A percentile compares a stretch with the other conserved stretches of the same genome.
phyloP scores from a whole-genome alignment of 2,888 invertebrate genomes.

The Nemurella pictetii region DNA sequence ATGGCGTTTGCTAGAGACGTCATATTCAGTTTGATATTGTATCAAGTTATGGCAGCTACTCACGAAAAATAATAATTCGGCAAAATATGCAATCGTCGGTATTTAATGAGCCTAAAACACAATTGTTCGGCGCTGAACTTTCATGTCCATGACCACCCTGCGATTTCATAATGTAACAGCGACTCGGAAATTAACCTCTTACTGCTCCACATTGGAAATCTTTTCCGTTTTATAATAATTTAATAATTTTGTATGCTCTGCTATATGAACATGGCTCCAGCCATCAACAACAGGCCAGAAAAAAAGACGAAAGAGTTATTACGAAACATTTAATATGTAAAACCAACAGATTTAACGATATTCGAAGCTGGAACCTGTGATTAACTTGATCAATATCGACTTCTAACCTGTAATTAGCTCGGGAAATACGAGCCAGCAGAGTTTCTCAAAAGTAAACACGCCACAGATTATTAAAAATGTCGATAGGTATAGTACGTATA shows the following conservation, averaged over 20 bases:
- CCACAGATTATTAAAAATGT: neutral
- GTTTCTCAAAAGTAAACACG: neutral
- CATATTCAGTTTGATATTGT: neutral
- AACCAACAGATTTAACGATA: constrained; percentile 18
- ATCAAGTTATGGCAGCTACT: neutral
- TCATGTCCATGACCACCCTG: neutral
- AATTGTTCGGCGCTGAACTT: neutral
- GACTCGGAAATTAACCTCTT: neutral
- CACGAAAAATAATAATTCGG: constrained; percentile 1
- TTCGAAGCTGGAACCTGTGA: neutral
- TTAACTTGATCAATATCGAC: constrained; percentile 8
- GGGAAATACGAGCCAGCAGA: too few species aligned
- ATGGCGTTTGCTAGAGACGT: neutral
- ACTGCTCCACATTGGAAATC: neutral
- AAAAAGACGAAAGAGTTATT: neutral
- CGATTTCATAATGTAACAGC: neutral
- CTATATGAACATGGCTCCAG: too few species aligned
- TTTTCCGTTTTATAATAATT: neutral
- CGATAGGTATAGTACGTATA: too few species aligned
- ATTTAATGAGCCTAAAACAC: neutral
- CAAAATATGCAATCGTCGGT: neutral
- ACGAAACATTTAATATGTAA: constrained; percentile 25
- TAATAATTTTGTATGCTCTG: too few species aligned
- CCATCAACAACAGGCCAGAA: neutral
- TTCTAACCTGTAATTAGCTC: neutral